phyloP scores from a whole-genome alignment of 2,888 invertebrate genomes.

The Epirrhoe tristata region DNA sequence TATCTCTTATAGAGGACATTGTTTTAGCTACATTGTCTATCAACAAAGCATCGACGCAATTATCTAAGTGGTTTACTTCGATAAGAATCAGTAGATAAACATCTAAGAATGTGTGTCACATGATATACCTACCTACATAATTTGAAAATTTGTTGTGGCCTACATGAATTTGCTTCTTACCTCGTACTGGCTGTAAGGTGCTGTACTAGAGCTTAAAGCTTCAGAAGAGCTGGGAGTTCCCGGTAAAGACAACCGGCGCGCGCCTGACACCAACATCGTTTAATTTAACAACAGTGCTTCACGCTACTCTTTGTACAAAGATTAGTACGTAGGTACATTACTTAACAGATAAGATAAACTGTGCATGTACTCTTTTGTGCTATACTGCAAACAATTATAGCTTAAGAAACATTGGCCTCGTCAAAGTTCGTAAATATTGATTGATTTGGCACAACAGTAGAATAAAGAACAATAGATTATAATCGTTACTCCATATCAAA shows the following conservation, averaged over 20 bases:
- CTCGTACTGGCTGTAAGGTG: conserved; percentile 53
- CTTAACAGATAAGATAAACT: conserved; percentile 74
- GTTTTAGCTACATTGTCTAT: not conserved
- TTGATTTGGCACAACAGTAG: conserved; percentile 32
- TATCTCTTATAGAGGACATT: not conserved
- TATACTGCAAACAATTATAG: conserved; percentile 56
- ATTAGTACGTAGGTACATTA: conserved; percentile 58
- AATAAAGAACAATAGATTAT: conserved; percentile 21
- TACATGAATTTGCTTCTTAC: conserved; percentile 50
- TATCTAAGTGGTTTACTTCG: conserved; percentile 21
- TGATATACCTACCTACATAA: not conserved
- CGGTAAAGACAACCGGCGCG: conserved; percentile 66
- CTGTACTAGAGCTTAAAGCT: conserved; percentile 44
- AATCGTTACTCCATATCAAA: conserved; percentile 14
- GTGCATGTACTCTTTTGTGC: conserved; percentile 55
- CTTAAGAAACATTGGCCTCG: conserved; percentile 41
- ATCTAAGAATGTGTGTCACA: not conserved
- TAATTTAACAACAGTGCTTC: conserved; percentile 56
- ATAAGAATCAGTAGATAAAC: conserved; percentile 17
- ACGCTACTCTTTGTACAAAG: conserved; percentile 55
- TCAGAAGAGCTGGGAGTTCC: conserved; percentile 47
- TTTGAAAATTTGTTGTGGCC: not conserved
- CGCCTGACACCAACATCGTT: conserved; percentile 78
- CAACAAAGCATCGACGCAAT: conserved; percentile 8
- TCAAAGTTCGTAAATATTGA: conserved; percentile 37